Conservation (phyloP, 2,888 invertebrate genomes). For the Caenorhabditis japonica region DNA sequence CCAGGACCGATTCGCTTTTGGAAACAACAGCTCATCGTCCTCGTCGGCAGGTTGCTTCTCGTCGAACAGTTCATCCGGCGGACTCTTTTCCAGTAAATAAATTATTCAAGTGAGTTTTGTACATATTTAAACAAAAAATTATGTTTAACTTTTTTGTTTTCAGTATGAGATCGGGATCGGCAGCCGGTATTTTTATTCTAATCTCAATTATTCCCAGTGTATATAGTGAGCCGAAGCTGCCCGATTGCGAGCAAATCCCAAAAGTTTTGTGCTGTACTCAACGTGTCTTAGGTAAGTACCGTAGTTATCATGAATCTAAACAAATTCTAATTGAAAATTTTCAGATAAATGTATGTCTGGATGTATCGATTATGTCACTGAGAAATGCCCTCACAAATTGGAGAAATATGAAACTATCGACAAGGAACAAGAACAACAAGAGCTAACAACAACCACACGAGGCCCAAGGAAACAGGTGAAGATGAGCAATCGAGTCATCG, state of each 20-base stretch:
- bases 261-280: slow-evolving; percentile 75
- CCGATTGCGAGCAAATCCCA: slow-evolving; percentile 72
- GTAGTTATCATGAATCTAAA: neutral
- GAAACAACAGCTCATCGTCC: slow-evolving; percentile 43
- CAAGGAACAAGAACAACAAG: slow-evolving; percentile 32
- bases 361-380: slow-evolving; percentile 72
- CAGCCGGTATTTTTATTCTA: slow-evolving; percentile 40
- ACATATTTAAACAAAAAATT: neutral
- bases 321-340: slow-evolving; percentile 18
- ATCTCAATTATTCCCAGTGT: slow-evolving; percentile 52
- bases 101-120: slow-evolving; percentile 44
- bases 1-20: slow-evolving; percentile 53
- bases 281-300: slow-evolving; percentile 68
- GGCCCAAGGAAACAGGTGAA: slow-evolving; percentile 16
- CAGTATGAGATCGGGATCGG: slow-evolving; percentile 53
- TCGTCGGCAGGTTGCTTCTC: slow-evolving; percentile 50
- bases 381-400: slow-evolving; percentile 73
- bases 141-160: slow-evolving; percentile 2
- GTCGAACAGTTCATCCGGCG: slow-evolving; percentile 56
- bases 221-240: slow-evolving; percentile 63
- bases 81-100: slow-evolving; percentile 65
- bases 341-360: slow-evolving; percentile 74
- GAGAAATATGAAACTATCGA: slow-evolving; percentile 67
- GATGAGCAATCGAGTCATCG: slow-evolving; percentile 15
- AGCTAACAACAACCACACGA: slow-evolving; percentile 8